Percentiles rank a stretch among this genome's conserved stretches.
Conservation (phyloP, 2,797 vertebrate species). For the Enoplosus armatus region DNA sequence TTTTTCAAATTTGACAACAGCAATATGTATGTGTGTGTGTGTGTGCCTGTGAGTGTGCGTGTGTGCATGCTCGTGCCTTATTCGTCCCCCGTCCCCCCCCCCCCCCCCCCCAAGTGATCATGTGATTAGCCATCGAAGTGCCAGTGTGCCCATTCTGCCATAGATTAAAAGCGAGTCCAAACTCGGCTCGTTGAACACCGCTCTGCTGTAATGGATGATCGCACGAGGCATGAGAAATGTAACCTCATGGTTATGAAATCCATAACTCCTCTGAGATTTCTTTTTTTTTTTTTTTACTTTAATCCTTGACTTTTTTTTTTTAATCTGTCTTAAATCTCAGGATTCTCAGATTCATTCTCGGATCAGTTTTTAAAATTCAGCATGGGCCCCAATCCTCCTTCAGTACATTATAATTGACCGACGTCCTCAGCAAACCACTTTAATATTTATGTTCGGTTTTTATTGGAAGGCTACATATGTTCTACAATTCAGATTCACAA, state of each 20-base stretch:
- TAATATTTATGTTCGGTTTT: background rate
- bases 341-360: background rate
- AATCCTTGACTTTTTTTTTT: background rate
- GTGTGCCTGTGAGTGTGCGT: slow-evolving; percentile 10
- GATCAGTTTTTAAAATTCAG: background rate
- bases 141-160: slow-evolving; percentile 63
- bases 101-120: slow-evolving; percentile 47
- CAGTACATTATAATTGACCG: background rate
- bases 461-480: background rate
- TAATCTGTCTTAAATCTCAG: background rate
- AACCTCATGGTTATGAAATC: background rate
- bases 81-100: too few species aligned
- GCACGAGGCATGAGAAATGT: slow-evolving; percentile 45
- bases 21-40: background rate
- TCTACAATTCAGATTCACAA: background rate
- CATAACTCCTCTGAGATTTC: too few species aligned
- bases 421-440: background rate
- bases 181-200: slow-evolving; percentile 27
- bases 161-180: slow-evolving; percentile 54
- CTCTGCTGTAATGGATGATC: slow-evolving; percentile 42
- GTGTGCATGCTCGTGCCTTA: slow-evolving; percentile 70
- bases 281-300: too few species aligned
- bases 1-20: slow-evolving; percentile 21
- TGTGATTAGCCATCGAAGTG: slow-evolving; percentile 69
- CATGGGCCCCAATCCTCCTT: background rate